These are phyloP conservation scores for Tipula helvola DNA, from an alignment of 2,888 invertebrate genomes.

Conservation along the genomic window DNA sequence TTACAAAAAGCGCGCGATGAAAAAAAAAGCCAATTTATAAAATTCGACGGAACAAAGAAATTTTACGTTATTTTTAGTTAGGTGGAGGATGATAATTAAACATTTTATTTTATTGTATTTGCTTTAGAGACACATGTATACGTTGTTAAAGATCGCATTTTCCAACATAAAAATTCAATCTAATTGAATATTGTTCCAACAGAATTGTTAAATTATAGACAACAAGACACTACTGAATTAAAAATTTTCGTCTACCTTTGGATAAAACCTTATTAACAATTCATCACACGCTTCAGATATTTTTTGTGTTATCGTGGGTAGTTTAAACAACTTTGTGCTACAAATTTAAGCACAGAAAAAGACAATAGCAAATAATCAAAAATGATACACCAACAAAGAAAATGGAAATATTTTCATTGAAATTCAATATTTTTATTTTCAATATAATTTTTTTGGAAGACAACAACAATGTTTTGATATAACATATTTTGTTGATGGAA, in stretches of 20 bases:
- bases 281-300: background rate
- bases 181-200: background rate
- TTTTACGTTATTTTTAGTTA: background rate
- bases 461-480: background rate
- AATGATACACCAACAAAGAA: background rate
- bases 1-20: background rate
- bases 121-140: background rate
- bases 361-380: background rate
- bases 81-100: background rate
- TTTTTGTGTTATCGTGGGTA: background rate
- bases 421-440: background rate
- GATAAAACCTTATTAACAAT: background rate
- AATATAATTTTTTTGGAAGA: background rate
- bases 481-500: background rate
- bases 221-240: background rate
- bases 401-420: background rate
- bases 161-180: background rate
- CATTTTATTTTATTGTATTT: background rate
- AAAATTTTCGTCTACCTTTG: background rate
- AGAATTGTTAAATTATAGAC: background rate
- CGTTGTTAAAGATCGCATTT: background rate
- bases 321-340: background rate
- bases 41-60: background rate
- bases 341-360: background rate
- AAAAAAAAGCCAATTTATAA: background rate